Evolutionary conservation across 2,113 vertebrate species (phyloP).

Genomic region (Heterotilapia buettikoferi): DNA sequence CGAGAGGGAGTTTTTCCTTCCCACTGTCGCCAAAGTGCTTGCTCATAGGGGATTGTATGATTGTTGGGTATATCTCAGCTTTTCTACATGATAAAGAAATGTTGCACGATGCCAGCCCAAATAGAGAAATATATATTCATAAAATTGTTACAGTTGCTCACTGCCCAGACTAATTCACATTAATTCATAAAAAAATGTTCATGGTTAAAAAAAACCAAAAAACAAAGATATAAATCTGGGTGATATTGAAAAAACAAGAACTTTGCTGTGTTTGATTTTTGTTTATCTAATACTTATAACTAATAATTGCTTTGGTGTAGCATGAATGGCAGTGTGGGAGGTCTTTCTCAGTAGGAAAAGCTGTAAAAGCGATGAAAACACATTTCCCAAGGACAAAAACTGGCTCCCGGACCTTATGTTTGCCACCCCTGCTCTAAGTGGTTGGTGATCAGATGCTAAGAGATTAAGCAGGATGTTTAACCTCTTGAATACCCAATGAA

Average conservation of each 20-base stretch:
- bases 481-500: neutral
- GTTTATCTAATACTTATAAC: neutral
- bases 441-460: neutral
- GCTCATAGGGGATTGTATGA: neutral
- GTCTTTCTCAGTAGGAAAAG: neutral
- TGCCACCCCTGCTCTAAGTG: neutral
- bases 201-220: neutral
- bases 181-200: neutral
- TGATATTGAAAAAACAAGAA: neutral
- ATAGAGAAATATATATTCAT: neutral
- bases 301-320: neutral
- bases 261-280: neutral
- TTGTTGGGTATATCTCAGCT: neutral
- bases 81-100: neutral
- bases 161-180: neutral
- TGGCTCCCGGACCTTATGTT: neutral
- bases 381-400: neutral
- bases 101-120: neutral
- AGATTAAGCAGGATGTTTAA: neutral
- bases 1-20: neutral
- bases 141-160: neutral
- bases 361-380: neutral
- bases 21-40: neutral
- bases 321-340: neutral
- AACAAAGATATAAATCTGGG: neutral